Conservation (phyloP, 2,888 invertebrate genomes). For the Anthophora plumipes region DNA sequence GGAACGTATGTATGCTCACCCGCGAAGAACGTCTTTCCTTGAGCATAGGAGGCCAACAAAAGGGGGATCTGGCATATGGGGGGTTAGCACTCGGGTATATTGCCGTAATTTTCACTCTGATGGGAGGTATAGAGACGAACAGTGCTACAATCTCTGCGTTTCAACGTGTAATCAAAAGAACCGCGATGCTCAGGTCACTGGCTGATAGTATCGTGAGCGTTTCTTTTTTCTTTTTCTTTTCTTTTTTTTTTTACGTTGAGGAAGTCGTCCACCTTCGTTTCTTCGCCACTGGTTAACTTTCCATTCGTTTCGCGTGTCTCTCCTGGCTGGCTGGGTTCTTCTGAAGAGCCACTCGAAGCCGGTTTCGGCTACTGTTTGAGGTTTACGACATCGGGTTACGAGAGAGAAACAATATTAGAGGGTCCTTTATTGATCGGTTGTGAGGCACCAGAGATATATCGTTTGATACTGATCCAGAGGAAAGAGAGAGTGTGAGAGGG, state of each 20-base stretch:
- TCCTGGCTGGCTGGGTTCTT: not conserved
- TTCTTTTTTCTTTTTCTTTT: no score
- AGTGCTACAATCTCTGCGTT: conserved; percentile 53
- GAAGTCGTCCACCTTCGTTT: conserved; percentile 41
- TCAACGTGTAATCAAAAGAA: conserved; percentile 74
- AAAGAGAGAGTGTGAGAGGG: no score
- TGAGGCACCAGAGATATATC: not conserved
- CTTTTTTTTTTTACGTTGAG: conserved; percentile 49
- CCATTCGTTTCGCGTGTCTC: conserved; percentile 2
- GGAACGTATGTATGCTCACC: conserved; percentile 71
- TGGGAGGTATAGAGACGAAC: conserved; percentile 38
- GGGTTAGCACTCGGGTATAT: conserved; percentile 56
- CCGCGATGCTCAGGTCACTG: conserved; percentile 67
- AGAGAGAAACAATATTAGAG: not conserved
- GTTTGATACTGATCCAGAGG: not conserved
- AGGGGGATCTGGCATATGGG: conserved; percentile 26
- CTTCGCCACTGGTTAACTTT: not conserved
- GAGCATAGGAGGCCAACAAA: conserved; percentile 58
- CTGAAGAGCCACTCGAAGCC: conserved; percentile 14
- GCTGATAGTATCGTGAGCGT: conserved; percentile 67
- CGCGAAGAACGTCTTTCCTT: conserved; percentile 69
- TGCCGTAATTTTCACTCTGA: conserved; percentile 72
- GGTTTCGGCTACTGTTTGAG: conserved; percentile 36
- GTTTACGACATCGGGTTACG: conserved; percentile 5
- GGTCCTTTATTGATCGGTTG: conserved; percentile 24